These are phyloP conservation scores for Panzeria rudis DNA, from an alignment of 2,888 invertebrate genomes.

Conservation along the genomic window DNA sequence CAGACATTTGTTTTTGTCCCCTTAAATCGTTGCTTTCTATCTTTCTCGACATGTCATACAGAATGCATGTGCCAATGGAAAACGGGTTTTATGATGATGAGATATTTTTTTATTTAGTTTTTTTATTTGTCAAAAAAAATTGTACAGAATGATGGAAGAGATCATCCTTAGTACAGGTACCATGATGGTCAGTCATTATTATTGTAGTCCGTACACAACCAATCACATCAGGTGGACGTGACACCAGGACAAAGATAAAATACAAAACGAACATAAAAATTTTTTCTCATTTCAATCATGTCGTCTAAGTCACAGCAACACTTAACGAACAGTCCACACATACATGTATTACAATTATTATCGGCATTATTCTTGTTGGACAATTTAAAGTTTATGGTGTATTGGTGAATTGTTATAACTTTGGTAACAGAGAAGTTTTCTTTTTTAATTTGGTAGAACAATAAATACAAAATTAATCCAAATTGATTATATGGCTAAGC, in stretches of 20 bases:
- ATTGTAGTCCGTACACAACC: slow-evolving; percentile 53
- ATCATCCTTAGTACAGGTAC: slow-evolving; percentile 59
- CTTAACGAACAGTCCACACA: not conserved
- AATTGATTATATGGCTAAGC: too few relatives aligned
- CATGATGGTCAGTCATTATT: slow-evolving; percentile 51
- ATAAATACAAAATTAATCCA: too few relatives aligned
- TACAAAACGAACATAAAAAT: slow-evolving; percentile 9
- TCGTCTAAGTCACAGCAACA: slow-evolving; percentile 56
- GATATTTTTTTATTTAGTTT: slow-evolving; percentile 11
- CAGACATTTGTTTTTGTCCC: slow-evolving; percentile 40
- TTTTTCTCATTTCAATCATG: slow-evolving; percentile 38
- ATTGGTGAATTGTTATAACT: not conserved
- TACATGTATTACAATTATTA: slow-evolving; percentile 1
- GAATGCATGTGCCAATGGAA: slow-evolving; percentile 30
- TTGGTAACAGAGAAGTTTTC: not conserved
- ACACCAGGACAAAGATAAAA: slow-evolving; percentile 34
- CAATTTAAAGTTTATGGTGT: not conserved
- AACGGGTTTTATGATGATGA: slow-evolving; percentile 61
- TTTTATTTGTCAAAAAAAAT: slow-evolving; percentile 65
- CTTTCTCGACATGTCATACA: slow-evolving; percentile 46
- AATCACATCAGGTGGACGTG: slow-evolving; percentile 70
- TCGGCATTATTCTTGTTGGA: not conserved
- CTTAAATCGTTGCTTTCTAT: slow-evolving; percentile 42
- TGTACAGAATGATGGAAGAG: slow-evolving; percentile 62
- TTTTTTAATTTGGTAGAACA: not conserved